Base-by-base conservation (phyloP, 2,797 vertebrate genomes). In the Morus bassanus region DNA sequence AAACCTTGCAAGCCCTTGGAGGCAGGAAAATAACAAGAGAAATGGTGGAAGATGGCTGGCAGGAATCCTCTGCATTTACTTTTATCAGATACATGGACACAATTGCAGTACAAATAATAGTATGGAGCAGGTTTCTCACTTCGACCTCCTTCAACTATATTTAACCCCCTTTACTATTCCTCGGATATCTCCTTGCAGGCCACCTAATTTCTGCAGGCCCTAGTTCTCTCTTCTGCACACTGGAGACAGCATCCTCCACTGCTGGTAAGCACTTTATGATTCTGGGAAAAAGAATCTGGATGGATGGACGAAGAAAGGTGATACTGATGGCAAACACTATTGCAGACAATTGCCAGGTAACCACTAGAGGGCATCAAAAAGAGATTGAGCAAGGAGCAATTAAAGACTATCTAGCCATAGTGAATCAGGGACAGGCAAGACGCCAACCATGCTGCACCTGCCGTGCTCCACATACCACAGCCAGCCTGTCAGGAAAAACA, bases 291-390 rank as follows among this genome's bases (percentile, higher is more conserved):
- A 51, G 21, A 28, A 48, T 16, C 10, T 16, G 24, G 27, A 28
- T 10, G 46, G 77, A 54, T 37, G 37, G 53, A n/a, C 6, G 13
- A 15, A 37, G 17, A 45, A 7, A 68, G 6, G 37, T 2, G 5
- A 24, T 4, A 5, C 8, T 7, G 60, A 16, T 6, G 48, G 22
- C 56, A 39, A 30, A 31, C 9, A 63, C 4, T 7, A n/a, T 0
- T 3, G 57, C 89, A 75, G 65, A 31, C 33, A 31, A 6, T 6
- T 9, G 80, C 15, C 80, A 59, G 64, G 63, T 7, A 85, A 37
- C 92, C 89, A 67, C 93, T 54, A 95, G 86, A 95, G 82, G 95
- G 95, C 92, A 46, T 37, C 18, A 7, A 73, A 41, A 51, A 15
- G 70, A 80, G 60, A 54, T 39, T 39, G 59, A 79, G 60, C 61